Conservation (phyloP, 35 echinoderm and acorn worm species). For the Holothuria glaberrima region DNA sequence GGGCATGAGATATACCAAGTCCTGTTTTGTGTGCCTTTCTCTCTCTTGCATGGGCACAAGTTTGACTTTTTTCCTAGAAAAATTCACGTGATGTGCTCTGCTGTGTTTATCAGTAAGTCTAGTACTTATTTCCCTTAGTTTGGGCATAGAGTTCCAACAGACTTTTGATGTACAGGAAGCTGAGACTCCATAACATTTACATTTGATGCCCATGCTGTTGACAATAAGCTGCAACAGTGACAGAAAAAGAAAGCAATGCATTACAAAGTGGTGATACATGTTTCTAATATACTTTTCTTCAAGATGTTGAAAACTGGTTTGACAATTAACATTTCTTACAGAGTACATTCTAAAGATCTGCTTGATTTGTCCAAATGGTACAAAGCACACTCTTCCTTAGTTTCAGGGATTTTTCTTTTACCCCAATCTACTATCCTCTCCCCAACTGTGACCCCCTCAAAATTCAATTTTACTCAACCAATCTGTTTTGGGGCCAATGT, state of each 20-base stretch:
- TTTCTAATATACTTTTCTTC: too few species aligned
- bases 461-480: too few species aligned
- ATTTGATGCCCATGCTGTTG: slow-evolving; percentile 86
- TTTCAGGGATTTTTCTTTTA: too few species aligned
- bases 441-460: too few species aligned
- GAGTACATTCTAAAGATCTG: too few species aligned
- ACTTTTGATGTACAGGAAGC: slow-evolving; percentile 93
- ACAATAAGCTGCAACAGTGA: slow-evolving; percentile 74
- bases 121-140: slow-evolving; percentile 65
- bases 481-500: too few species aligned
- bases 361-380: too few species aligned
- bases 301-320: neutral
- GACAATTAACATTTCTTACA: too few species aligned
- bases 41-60: slow-evolving; percentile 80
- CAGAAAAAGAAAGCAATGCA: neutral
- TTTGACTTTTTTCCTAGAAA: slow-evolving; percentile 67
- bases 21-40: slow-evolving; percentile 59
- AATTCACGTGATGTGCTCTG: slow-evolving; percentile 66
- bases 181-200: slow-evolving; percentile 96
- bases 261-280: neutral
- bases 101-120: slow-evolving; percentile 61
- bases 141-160: slow-evolving; percentile 97
- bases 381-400: too few species aligned
- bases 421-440: too few species aligned
- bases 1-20: slow-evolving; percentile 80